Evolutionary conservation across 2,888 invertebrate species (phyloP).

Genomic region (Lucinisca nassula): DNA sequence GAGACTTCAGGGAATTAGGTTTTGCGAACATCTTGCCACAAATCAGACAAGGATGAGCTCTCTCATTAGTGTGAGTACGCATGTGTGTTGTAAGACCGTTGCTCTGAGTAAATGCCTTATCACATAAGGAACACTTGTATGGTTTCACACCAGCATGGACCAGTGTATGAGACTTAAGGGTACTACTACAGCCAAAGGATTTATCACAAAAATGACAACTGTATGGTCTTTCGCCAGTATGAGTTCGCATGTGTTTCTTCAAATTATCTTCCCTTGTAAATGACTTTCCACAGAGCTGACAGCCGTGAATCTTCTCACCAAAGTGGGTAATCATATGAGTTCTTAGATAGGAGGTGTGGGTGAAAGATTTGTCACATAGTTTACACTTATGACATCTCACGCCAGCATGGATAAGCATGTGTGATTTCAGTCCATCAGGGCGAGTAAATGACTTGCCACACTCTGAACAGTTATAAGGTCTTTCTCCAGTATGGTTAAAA

Average conservation of each 20-base stretch:
- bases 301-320: background rate
- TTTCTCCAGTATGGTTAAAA: background rate
- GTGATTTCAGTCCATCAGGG: background rate
- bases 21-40: background rate
- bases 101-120: slow-evolving; percentile 87
- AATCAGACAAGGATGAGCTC: slow-evolving; percentile 71
- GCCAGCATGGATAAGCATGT: background rate
- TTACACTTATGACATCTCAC: background rate
- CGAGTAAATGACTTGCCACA: background rate
- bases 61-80: slow-evolving; percentile 90
- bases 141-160: slow-evolving; percentile 89
- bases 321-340: background rate
- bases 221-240: background rate
- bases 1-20: too few species aligned
- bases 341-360: background rate
- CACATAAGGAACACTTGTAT: slow-evolving; percentile 87
- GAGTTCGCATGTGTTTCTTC: background rate
- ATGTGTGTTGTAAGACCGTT: slow-evolving; percentile 89
- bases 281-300: background rate
- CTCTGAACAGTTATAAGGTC: background rate
- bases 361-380: background rate
- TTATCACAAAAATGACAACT: background rate
- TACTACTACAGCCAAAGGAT: background rate
- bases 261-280: background rate
- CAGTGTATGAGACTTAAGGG: slow-evolving; percentile 86